Base-by-base conservation (phyloP, 2,888 invertebrate genomes). In the Cremastobaeus sp. region DNA sequence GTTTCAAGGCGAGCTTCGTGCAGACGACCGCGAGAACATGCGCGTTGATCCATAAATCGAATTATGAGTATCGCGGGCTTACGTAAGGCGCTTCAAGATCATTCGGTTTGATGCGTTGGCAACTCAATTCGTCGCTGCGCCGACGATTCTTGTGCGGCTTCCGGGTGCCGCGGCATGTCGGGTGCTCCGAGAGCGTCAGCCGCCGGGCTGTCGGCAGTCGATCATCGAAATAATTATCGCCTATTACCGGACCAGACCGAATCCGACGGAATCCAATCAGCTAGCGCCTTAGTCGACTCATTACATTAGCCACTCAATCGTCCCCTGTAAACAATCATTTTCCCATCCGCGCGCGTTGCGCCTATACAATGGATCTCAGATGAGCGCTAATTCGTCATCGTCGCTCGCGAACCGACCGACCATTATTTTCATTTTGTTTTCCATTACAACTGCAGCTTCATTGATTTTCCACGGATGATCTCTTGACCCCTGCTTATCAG, bases 141-240 rank as follows among this genome's bases (percentile, higher is more conserved):
- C 37, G 6, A 21, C n/a, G n/a, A n/a, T n/a, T n/a, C 37, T 64
- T 64, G 20, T 54, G 43, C n/a, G 64, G 64, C 64, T 64, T 64
- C 64, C 64, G 35, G 43, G 28, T 52, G 45, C 54, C 25, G 25
- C 25, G 3, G 25, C 25, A 25, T n/a, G n/a, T n/a, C n/a, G n/a
- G n/a, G n/a, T n/a, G n/a, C n/a, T n/a, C n/a, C 20, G 14, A 45
- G 35, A 28, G 18, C 60, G 11, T 18, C 25, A 30, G 20, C 50
- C 32, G 21, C 15, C 15, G 15, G 39, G 35, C 20, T 48, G 35
- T 50, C 34, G 15, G 35, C 43, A 39, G 17, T 52, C 28, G 28
- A 30, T 48, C 30, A 32, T 18, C 32, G n/a, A n/a, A n/a, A n/a
- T n/a, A n/a, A 47, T 47, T 21, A 65, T 47, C 8, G 30, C 20